Evolutionary conservation across 2,113 vertebrate species (phyloP), one percentile per base, ranked within the genome.

Genomic region (Myodes glareolus): DNA sequence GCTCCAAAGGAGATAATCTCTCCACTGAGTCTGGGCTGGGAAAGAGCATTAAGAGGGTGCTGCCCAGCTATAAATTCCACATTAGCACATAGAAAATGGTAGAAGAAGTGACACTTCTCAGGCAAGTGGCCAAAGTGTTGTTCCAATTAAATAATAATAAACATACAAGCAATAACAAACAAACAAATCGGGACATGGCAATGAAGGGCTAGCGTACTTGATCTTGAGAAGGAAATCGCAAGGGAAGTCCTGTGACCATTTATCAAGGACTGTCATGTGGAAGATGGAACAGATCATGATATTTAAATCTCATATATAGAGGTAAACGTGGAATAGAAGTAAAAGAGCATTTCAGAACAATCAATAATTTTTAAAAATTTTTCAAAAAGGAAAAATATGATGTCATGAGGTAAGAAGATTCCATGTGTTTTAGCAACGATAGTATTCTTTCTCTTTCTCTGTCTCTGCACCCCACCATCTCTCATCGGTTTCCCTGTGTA

Each of bases 151-250:
- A 27, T 77, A 93, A 72, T 11, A 2, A 42, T 14, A 82, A n/a
- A 36, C 50, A 55, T n/a, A n/a, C 5, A 81, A 52, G 4, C 9
- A 23, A 58, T n/a, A 36, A 19, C 9, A 23, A 58, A 81, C 50
- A 81, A 25, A 58, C 52, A 61, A 42, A 84, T 23, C n/a, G 19
- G 19, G 70, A 91, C 0, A 3, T n/a, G 6, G 21, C 31, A 1
- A 0, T 42, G 2, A 33, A 21, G 23, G 23, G 1, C 4, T 0
- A 47, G 11, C 2, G 0, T 63, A 39, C 45, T 70, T 39, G 36
- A 11, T 27, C 50, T 21, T 77, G n/a, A 86, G 65, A 36, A 86
- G 63, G 45, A 76, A 76, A 88, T 77, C 36, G 17, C 6, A 14
- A 29, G 0, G 4, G 11, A 58, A 68, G n/a, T 17, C 19, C 23